Evolutionary conservation across 2,113 vertebrate genomes (phyloP).

Genomic region (Myrmophylax atrothorax): DNA sequence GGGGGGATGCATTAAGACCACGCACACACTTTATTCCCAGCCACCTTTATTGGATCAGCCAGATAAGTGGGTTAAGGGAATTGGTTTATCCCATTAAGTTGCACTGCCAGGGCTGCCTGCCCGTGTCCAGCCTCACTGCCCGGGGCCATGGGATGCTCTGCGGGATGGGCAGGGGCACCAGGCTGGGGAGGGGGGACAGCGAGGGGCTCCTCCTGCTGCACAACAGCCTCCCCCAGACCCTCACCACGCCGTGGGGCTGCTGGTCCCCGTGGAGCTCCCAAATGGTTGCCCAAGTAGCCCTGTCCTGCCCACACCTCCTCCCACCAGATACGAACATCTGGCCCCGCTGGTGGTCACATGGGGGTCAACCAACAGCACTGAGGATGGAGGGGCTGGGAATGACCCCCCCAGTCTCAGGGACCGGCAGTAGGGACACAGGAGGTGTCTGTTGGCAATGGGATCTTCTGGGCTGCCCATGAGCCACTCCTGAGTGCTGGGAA

Average conservation of each 20-base stretch:
- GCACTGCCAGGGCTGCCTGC: neutral
- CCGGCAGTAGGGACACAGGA: neutral
- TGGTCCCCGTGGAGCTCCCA: neutral
- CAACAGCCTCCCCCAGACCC: neutral
- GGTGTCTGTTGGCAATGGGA: accelerated
- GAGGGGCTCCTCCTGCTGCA: accelerated
- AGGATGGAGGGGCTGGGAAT: neutral
- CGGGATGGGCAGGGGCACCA: accelerated
- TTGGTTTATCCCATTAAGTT: constrained; percentile 55
- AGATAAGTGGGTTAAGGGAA: constrained; percentile 57
- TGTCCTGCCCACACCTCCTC: neutral
- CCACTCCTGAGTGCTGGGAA: neutral
- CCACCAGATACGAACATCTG: neutral
- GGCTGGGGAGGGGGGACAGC: accelerated
- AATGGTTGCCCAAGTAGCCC: accelerated
- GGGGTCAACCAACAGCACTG: accelerated
- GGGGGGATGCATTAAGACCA: constrained; percentile 3
- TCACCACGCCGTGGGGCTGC: accelerated
- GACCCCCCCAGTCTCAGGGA: accelerated
- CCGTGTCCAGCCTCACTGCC: neutral
- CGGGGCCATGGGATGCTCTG: neutral
- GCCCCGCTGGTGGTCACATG: neutral
- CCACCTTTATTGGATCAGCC: constrained; percentile 63
- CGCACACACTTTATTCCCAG: constrained; percentile 43
- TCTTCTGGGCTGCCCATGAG: accelerated